Base-by-base conservation (phyloP, 1,140 invertebrate species). In the Pararge aegeria region DNA sequence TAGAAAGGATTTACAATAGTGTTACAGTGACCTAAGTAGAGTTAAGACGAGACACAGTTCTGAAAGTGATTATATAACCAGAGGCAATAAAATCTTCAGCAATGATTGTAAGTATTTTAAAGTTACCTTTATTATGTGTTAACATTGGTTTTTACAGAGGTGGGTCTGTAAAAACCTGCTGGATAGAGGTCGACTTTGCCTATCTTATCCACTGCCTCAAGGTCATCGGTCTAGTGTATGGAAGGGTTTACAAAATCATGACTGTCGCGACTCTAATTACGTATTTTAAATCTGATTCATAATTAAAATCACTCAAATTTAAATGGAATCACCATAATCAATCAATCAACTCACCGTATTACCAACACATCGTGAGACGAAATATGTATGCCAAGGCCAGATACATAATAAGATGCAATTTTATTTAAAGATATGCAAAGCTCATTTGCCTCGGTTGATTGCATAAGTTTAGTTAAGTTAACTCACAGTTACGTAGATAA, bases 81-180 rank as follows among this genome's bases (percentile, higher is more conserved):
- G 69, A 64, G 46, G 55, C 29, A 10, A 44, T 68, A 63, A 64
- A 60, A 71, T 54, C 68, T 58, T 68, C 68, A 72, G 70, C 52
- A 65, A 80, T 81, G 78, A 73, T 65, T 66, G 78, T 81, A 56
- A 81, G 78, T 81, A 75, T 56, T 44, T n/a, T 51, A 7, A 34
- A 34, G 7, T 34, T 12, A 34, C 12, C 10, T 12, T 12, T 34
- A 12, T 3, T 34, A 34, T 34, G 9, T 34, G 3, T 34, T 34
- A 34, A 3, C 10, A 34, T 34, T 12, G 30, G 7, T 34, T 34
- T 34, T 34, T 24, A 24, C 24, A 24, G 24, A 24, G 2, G n/a
- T n/a, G n/a, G n/a, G n/a, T n/a, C n/a, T n/a, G n/a, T n/a, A n/a
- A n/a, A n/a, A n/a, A n/a, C n/a, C n/a, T n/a, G n/a, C n/a, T n/a